Evolutionary conservation across 2,113 vertebrate genomes (phyloP).

Genomic region (Stigmatopora argus): DNA sequence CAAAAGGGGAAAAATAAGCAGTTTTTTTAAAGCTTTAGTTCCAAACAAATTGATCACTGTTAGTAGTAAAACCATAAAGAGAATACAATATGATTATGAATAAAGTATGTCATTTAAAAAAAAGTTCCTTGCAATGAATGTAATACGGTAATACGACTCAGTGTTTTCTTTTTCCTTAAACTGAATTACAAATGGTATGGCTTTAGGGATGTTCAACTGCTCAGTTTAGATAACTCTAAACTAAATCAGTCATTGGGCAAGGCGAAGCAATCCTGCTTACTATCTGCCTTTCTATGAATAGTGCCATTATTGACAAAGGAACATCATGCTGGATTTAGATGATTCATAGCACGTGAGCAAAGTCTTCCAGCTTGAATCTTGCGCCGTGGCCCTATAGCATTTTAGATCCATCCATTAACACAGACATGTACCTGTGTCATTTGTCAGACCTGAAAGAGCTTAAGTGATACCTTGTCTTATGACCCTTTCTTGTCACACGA

Average conservation of each 20-base stretch:
- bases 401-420: too few species aligned
- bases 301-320: background rate
- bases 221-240: background rate
- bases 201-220: background rate
- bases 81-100: too few species aligned
- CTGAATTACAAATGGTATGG: background rate
- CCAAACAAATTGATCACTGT: too few species aligned
- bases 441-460: too few species aligned
- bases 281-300: slow-evolving; percentile 1
- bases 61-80: too few species aligned
- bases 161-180: background rate
- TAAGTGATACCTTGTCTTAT: background rate
- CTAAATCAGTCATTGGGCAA: background rate
- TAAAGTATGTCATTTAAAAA: too few species aligned
- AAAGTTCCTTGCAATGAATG: too few species aligned
- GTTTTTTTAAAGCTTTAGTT: too few species aligned
- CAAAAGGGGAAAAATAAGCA: too few species aligned
- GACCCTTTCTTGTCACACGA: background rate
- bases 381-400: too few species aligned
- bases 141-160: too few species aligned
- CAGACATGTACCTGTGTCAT: too few species aligned
- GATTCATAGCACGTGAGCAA: background rate
- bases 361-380: background rate
- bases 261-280: background rate
- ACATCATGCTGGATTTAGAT: background rate